These are phyloP conservation scores for Lagocephalus sceleratus DNA, from an alignment of 2,797 vertebrate species.

Conservation along the genomic window DNA sequence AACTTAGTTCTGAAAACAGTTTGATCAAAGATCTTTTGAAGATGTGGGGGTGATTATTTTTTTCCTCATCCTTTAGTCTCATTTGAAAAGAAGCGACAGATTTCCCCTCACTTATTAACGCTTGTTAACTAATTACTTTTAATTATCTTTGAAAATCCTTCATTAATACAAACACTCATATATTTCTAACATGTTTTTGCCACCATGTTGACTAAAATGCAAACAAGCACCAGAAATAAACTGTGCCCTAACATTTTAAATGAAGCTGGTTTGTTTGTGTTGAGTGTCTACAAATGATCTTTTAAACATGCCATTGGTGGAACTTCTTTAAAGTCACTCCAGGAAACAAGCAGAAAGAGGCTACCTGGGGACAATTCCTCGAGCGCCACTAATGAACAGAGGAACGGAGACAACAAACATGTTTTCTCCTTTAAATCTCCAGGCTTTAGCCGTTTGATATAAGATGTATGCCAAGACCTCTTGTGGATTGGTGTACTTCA, in stretches of 20 bases:
- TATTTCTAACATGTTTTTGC: constrained; percentile 69
- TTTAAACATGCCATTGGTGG: constrained; percentile 69
- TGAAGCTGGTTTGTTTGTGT: constrained; percentile 68
- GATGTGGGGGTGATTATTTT: constrained; percentile 52
- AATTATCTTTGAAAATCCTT: constrained; percentile 59
- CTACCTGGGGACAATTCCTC: constrained; percentile 67
- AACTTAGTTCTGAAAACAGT: constrained; percentile 14
- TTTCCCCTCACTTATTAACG: constrained; percentile 68
- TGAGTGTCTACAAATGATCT: constrained; percentile 76
- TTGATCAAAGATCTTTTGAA: constrained; percentile 11
- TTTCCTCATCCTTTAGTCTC: constrained; percentile 34
- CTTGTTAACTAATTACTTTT: constrained; percentile 69
- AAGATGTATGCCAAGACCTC: constrained; percentile 49
- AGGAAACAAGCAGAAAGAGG: constrained; percentile 58
- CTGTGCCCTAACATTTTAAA: constrained; percentile 67
- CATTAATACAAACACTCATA: constrained; percentile 62
- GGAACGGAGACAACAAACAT: constrained; percentile 64
- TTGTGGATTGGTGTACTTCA: constrained; percentile 50
- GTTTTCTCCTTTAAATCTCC: constrained; percentile 66
- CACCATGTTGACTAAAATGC: constrained; percentile 60
- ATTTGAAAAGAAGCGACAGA: constrained; percentile 50
- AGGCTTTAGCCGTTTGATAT: constrained; percentile 66
- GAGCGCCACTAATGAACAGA: constrained; percentile 68
- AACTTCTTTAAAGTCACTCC: constrained; percentile 68
- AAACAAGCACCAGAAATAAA: constrained; percentile 65